These are phyloP conservation scores for Latrodectus hesperus DNA, from an alignment of 2,888 invertebrate genomes.

Conservation along the genomic window DNA sequence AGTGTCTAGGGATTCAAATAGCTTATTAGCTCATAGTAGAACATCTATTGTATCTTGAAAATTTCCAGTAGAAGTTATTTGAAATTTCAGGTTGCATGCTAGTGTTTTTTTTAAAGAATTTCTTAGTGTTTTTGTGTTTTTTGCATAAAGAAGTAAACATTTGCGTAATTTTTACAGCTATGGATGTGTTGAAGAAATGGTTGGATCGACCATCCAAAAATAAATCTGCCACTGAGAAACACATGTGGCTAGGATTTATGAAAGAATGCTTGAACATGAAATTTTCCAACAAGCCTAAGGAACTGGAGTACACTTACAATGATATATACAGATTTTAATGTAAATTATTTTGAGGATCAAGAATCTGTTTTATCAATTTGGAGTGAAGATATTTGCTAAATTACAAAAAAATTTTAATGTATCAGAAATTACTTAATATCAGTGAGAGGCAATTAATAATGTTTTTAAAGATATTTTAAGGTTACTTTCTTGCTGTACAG, in stretches of 20 bases:
- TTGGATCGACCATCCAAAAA: conserved; percentile 60
- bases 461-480: too few relatives aligned
- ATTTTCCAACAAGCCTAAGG: conserved; percentile 49
- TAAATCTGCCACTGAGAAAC: conserved; percentile 22
- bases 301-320: conserved; percentile 58
- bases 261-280: conserved; percentile 51
- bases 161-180: conserved; percentile 15
- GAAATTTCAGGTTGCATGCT: conserved; percentile 22
- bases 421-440: too few relatives aligned
- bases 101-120: neutral
- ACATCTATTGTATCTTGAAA: conserved; percentile 43
- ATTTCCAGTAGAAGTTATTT: neutral
- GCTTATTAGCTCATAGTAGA: conserved; percentile 58
- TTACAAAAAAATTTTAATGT: too few relatives aligned
- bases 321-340: conserved; percentile 61
- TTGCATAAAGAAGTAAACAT: neutral
- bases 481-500: too few relatives aligned
- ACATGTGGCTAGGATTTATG: conserved; percentile 43
- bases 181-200: conserved; percentile 57
- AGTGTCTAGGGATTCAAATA: conserved; percentile 64
- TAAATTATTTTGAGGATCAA: too few relatives aligned
- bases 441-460: too few relatives aligned
- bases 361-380: too few relatives aligned
- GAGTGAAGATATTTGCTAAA: too few relatives aligned
- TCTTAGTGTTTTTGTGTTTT: neutral